Base-by-base conservation (phyloP, 2,797 vertebrate species). In the Loriculus beryllinus region DNA sequence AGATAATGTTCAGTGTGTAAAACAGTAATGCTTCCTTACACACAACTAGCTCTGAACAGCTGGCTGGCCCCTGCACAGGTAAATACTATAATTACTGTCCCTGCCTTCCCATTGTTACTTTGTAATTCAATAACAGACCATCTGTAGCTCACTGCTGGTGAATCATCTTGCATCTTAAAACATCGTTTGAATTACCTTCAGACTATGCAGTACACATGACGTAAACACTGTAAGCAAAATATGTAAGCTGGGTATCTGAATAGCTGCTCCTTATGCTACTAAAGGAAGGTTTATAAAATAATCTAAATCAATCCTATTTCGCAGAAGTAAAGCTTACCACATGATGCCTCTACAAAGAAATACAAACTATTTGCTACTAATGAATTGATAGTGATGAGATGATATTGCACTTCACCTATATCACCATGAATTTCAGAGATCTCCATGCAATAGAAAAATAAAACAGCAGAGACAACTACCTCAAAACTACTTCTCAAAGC, bases 21-120 rank as follows among this genome's bases (percentile, higher is more conserved):
- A 92, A 67, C 57, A 76, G 59, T 70, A 80, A 87, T 78, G 60
- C 82, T 91, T 51, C 49, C 49, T 47, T 42, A 62, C 4, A 48
- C 1, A 2, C 82, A 86, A 31, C 40, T 43, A 42, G 31, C 35
- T 93, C 59, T 71, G 43, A 94, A 87, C 83, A 96, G 94, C 85
- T 81, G 91, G 93, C 70, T 39, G 37, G 57, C 49, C 81, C 65
- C 88, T 82, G 77, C 10, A 82, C 86, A 96, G 95, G 95, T 95
- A 91, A 96, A 78, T 18, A 39, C n/a, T 15, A 6, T 35, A 79
- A 82, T 43, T 92, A 86, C 13, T 48, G 57, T 33, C 84, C 75
- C 5, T 7, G 64, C 18, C 86, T 84, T 84, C 86, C 56, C 70
- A 82, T 60, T 52, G 89, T 76, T 83, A 82, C 22, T 75, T 67